Percentiles rank a stretch among this genome's conserved stretches.
phyloP scores from a whole-genome alignment of 2,888 invertebrate genomes.

The Tiphia femorata region DNA sequence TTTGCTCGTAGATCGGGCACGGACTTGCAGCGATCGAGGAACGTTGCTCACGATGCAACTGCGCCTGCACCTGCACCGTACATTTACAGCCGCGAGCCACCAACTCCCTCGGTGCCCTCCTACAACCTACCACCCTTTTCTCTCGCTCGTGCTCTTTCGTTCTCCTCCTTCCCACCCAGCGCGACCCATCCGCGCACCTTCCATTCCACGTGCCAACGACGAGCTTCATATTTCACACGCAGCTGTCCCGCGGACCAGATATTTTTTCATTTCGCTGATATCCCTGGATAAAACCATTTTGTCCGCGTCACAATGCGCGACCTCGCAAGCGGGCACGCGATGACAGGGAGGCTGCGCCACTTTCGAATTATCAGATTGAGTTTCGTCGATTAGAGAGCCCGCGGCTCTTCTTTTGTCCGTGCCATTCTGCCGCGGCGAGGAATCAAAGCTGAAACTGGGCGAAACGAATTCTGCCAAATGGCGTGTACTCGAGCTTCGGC shows the following conservation, averaged over 20 bases:
- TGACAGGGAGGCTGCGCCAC: background rate
- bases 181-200: background rate
- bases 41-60: background rate
- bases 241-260: constrained; percentile 1
- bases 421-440: no score
- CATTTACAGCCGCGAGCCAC: no score
- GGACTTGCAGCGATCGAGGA: background rate
- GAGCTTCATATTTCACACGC: constrained; percentile 19
- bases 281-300: background rate
- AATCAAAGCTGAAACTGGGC: no score
- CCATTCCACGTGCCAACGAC: background rate
- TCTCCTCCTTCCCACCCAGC: background rate
- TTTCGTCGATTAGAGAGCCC: constrained; percentile 4
- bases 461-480: no score
- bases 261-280: constrained; percentile 14
- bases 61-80: no score
- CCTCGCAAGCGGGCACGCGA: background rate
- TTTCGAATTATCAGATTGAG: constrained; percentile 15
- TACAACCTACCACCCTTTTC: background rate
- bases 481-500: no score
- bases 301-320: background rate
- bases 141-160: background rate
- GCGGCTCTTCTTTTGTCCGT: no score
- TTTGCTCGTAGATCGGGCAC: constrained; percentile 15
- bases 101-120: no score